Evolutionary conservation across 2,888 invertebrate species (phyloP), one percentile per base, ranked within the genome.

Genomic region (Priocnemis perturbator): DNA sequence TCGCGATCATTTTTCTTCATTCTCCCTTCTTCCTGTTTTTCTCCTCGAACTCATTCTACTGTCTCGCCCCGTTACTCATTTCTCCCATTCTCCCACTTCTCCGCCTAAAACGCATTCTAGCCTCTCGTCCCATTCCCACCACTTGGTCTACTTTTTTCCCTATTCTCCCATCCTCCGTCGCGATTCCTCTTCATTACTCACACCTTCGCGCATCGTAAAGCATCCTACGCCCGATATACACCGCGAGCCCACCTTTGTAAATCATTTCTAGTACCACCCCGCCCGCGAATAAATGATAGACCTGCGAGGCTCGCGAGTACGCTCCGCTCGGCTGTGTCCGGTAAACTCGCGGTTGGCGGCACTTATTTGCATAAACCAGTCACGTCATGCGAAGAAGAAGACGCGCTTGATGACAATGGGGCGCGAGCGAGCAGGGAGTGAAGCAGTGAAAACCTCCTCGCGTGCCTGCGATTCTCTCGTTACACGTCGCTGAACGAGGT

Each of bases 271-370:
- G 64, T 45, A 60, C 55, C 67, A 64, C 74, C 72, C 58, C 65
- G 61, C 57, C 53, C 58, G 68, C 72, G 72, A 74, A 77, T 78
- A 74, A 75, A 82, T 77, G 75, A 82, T 77, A 81, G 76, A 74
- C 77, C 76, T 72, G 76, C n/a, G n/a, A 73, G 60, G 68, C 64
- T 60, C 11, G 58, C 71, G 66, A 75, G 71, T 11, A 11, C 37
- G 69, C 70, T 66, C 55, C 37, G 60, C 53, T 30, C 60, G 53
- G 47, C n/a, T 21, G 64, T 37, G 55, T 60, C 55, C 37, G 56
- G 19, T 63, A 58, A 66, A 60, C 67, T 64, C 61, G 58, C 60
- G 55, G 53, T 59, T 66, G 37, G 60, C 55, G n/a, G 50, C 52
- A 58, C 20, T 61, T 52, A 69, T 69, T 68, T 71, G 55, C 69